Conservation (phyloP, 2,888 invertebrate genomes). For the Heliconius hortense region DNA sequence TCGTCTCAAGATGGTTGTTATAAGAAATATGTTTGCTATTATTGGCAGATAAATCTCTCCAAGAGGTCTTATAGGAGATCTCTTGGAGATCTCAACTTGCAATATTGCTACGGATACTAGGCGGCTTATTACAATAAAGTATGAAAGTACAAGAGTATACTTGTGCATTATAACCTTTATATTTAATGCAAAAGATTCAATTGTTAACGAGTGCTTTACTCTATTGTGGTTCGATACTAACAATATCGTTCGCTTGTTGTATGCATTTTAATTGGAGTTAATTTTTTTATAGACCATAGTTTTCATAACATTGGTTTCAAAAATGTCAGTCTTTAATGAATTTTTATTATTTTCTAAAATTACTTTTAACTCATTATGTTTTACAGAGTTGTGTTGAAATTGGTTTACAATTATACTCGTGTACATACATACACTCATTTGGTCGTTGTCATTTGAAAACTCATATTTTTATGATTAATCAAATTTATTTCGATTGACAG, state of each 20-base stretch:
- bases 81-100: slow-evolving; percentile 52
- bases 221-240: slow-evolving; percentile 28
- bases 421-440: not conserved
- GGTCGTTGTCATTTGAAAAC: not conserved
- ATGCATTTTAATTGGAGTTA: slow-evolving; percentile 26
- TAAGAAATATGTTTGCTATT: slow-evolving; percentile 54
- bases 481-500: not conserved
- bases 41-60: slow-evolving; percentile 65
- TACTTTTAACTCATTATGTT: slow-evolving; percentile 10
- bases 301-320: slow-evolving; percentile 18
- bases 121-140: slow-evolving; percentile 49
- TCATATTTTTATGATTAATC: not conserved
- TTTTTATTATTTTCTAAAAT: slow-evolving; percentile 24
- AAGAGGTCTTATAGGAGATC: slow-evolving; percentile 58
- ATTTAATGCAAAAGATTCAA: slow-evolving; percentile 26
- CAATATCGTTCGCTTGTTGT: slow-evolving; percentile 19
- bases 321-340: slow-evolving; percentile 21
- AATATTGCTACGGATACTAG: slow-evolving; percentile 58
- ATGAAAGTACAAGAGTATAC: slow-evolving; percentile 31
- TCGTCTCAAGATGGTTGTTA: slow-evolving; percentile 54
- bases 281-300: slow-evolving; percentile 24
- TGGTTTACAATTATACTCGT: slow-evolving; percentile 1
- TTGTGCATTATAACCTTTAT: slow-evolving; percentile 35
- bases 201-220: slow-evolving; percentile 31
- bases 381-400: not conserved